Conservation (phyloP, 2,113 vertebrate genomes). For the Tautogolabrus adspersus region DNA sequence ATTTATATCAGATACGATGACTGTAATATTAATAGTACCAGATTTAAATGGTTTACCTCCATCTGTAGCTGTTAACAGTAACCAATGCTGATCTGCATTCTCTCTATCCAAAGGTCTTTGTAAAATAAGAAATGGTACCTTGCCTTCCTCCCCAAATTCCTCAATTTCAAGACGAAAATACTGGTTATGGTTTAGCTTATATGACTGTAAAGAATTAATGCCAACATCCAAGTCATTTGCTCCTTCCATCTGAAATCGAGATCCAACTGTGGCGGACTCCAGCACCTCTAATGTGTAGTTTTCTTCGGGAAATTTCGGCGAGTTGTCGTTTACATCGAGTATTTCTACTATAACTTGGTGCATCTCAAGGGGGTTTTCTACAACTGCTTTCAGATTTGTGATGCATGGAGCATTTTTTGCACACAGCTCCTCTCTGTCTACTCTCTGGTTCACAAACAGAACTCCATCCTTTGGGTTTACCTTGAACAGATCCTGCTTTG, state of each 20-base stretch:
- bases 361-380: constrained; percentile 83
- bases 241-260: constrained; percentile 79
- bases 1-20: constrained; percentile 78
- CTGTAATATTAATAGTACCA: constrained; percentile 70
- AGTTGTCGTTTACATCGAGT: constrained; percentile 81
- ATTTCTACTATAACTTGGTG: constrained; percentile 79
- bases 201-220: constrained; percentile 76
- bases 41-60: constrained; percentile 81
- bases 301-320: constrained; percentile 73
- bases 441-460: constrained; percentile 73
- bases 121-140: constrained; percentile 79
- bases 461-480: constrained; percentile 77
- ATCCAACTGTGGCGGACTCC: constrained; percentile 74
- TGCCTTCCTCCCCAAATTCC: constrained; percentile 80
- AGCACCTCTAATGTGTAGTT: constrained; percentile 73
- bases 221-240: constrained; percentile 81
- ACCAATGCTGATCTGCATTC: constrained; percentile 51
- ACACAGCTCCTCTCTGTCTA: constrained; percentile 84
- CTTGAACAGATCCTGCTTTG: constrained; percentile 80
- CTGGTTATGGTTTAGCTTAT: constrained; percentile 73
- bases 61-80: constrained; percentile 79
- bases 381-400: constrained; percentile 75
- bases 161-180: constrained; percentile 82
- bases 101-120: constrained; percentile 82
- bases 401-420: constrained; percentile 69